Evolutionary conservation across 2,797 vertebrate species (phyloP).

Genomic region (Odontamblyopus lacepedii): DNA sequence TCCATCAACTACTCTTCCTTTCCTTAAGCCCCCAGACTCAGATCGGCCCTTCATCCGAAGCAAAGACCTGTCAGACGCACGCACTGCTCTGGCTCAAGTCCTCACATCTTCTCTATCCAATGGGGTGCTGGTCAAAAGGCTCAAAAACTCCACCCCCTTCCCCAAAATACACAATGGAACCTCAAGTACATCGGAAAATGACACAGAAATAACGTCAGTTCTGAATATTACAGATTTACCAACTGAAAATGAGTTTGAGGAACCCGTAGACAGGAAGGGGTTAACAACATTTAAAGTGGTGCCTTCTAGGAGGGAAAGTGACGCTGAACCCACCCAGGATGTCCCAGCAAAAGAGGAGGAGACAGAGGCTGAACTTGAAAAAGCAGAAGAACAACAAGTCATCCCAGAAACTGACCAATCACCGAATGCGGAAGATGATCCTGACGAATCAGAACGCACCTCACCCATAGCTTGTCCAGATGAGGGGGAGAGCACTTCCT

Average conservation of each 20-base stretch:
- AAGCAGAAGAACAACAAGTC: constrained; percentile 3
- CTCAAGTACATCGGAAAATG: background rate
- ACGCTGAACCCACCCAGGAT: constrained; percentile 16
- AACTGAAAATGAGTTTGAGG: constrained; percentile 46
- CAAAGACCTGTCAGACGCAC: constrained; percentile 44
- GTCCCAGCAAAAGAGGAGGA: constrained; percentile 14
- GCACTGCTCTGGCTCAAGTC: constrained; percentile 58
- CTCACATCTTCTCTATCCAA: constrained; percentile 56
- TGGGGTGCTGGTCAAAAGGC: constrained; percentile 36
- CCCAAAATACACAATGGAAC: constrained; percentile 13
- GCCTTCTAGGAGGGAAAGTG: constrained; percentile 35
- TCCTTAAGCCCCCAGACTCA: constrained; percentile 11
- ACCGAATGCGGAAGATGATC: constrained; percentile 16
- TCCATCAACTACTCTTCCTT: constrained; percentile 9
- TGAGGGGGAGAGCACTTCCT: background rate
- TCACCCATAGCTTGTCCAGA: constrained; percentile 1
- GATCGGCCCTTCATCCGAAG: constrained; percentile 27
- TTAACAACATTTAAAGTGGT: constrained; percentile 70
- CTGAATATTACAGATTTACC: constrained; percentile 10
- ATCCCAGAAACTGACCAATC: background rate
- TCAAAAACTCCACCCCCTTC: constrained; percentile 38
- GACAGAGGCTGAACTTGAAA: background rate
- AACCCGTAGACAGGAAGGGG: constrained; percentile 42
- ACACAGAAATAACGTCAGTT: background rate
- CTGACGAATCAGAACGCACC: constrained; percentile 8